Percentiles rank a stretch among this genome's conserved stretches.
phyloP scores from a whole-genome alignment of 2,797 vertebrate species.

The Melanotaenia boesemani region DNA sequence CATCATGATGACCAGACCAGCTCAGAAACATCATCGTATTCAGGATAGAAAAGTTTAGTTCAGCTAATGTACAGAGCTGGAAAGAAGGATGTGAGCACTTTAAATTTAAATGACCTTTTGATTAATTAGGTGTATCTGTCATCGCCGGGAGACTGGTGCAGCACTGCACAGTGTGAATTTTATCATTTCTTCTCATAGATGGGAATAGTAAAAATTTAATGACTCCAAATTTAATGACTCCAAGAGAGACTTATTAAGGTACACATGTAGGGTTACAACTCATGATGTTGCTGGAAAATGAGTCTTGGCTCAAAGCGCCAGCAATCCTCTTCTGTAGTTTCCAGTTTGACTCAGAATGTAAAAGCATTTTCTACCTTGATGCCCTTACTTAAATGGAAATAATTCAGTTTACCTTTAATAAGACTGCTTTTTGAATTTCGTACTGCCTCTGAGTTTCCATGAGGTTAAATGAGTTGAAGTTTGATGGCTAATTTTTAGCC shows the following conservation, averaged over 20 bases:
- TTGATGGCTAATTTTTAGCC: too few species aligned
- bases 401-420: conserved; percentile 9
- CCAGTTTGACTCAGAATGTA: conserved; percentile 6
- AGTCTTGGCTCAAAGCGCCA: conserved; percentile 10
- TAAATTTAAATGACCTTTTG: conserved; percentile 23
- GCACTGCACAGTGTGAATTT: conserved; percentile 18
- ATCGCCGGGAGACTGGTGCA: conserved; percentile 29
- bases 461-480: not conserved
- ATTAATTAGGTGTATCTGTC: conserved; percentile 53
- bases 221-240: conserved; percentile 58
- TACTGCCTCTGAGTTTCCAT: not conserved
- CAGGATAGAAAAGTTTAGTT: not conserved
- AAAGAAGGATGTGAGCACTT: conserved; percentile 17
- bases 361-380: conserved; percentile 4
- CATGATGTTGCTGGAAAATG: not conserved
- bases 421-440: not conserved
- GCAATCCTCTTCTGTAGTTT: not conserved
- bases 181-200: conserved; percentile 44
- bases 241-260: conserved; percentile 22
- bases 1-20: not conserved
- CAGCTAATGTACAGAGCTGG: not conserved
- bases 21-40: not conserved
- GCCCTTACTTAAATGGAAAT: conserved; percentile 28
- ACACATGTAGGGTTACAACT: conserved; percentile 15
- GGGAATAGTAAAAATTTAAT: conserved; percentile 51